A percentile compares a stretch with the other conserved stretches of the same genome.
phyloP scores from a whole-genome alignment of 2,888 invertebrate species.

The Carterocephalus palaemon region DNA sequence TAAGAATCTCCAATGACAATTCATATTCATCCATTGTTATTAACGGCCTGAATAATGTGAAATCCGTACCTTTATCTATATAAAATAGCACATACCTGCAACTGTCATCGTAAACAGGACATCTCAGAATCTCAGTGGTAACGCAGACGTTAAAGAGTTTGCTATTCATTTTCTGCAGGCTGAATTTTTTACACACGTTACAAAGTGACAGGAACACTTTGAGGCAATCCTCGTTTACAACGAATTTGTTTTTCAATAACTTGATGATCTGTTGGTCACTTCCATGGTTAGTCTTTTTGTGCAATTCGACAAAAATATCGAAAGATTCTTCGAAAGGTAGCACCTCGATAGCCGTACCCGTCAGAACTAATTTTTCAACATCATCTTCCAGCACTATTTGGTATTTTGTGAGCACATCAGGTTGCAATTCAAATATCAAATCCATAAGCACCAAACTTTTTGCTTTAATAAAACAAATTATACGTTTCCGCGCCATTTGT shows the following conservation, averaged over 20 bases:
- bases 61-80: slow-evolving; percentile 8
- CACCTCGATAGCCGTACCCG: slow-evolving; percentile 4
- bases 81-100: slow-evolving; percentile 18
- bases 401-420: not conserved
- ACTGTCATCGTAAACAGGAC: not conserved
- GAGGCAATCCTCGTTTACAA: slow-evolving; percentile 1
- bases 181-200: slow-evolving; percentile 1
- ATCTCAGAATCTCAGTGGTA: slow-evolving; percentile 1
- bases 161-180: not conserved
- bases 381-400: slow-evolving; percentile 9
- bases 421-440: not conserved
- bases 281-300: slow-evolving; percentile 9
- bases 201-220: slow-evolving; percentile 10
- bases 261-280: not conserved
- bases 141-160: slow-evolving; percentile 4
- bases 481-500: not conserved
- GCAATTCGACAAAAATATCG: slow-evolving; percentile 23
- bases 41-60: slow-evolving; percentile 16
- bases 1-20: slow-evolving; percentile 23
- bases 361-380: slow-evolving; percentile 7
- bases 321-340: slow-evolving; percentile 24
- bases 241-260: slow-evolving; percentile 5
- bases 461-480: not conserved
- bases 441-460: not conserved
- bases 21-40: slow-evolving; percentile 9